Conservation (phyloP, 35 echinoderm and acorn worm genomes). For the Holothuria glaberrima region DNA sequence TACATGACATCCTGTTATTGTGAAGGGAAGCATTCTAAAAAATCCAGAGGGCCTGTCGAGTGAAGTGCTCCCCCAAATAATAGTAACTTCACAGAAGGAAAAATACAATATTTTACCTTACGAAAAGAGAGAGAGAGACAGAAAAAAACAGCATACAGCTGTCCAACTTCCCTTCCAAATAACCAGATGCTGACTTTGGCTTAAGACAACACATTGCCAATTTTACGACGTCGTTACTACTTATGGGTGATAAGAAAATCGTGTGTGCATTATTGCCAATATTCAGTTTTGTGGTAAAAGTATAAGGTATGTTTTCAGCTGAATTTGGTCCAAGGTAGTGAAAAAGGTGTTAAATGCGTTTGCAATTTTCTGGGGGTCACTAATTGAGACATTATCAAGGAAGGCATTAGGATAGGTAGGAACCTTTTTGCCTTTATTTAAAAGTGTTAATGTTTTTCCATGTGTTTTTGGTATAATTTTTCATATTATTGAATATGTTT, state of each 20-base stretch:
- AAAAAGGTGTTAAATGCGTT: background rate
- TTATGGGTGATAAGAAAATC: background rate
- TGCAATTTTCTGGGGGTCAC: background rate
- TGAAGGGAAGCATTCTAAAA: too few species aligned
- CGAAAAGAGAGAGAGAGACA: too few species aligned
- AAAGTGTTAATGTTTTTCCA: background rate
- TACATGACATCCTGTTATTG: too few species aligned
- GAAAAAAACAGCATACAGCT: too few species aligned
- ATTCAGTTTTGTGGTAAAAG: background rate
- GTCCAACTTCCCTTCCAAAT: too few species aligned
- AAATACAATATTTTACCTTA: too few species aligned
- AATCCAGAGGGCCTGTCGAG: too few species aligned
- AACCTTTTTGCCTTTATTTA: background rate
- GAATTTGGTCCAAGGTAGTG: background rate
- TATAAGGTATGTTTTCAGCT: background rate
- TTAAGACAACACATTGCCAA: background rate
- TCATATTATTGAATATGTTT: background rate
- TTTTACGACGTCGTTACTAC: background rate
- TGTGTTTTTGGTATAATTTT: background rate
- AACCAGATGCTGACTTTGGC: background rate
- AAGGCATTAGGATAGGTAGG: background rate
- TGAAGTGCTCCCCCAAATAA: too few species aligned
- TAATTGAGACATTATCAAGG: background rate
- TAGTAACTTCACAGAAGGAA: too few species aligned
- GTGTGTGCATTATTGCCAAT: background rate